Conservation (phyloP, 1,140 invertebrate genomes). For the Aphelenchoides besseyi region DNA sequence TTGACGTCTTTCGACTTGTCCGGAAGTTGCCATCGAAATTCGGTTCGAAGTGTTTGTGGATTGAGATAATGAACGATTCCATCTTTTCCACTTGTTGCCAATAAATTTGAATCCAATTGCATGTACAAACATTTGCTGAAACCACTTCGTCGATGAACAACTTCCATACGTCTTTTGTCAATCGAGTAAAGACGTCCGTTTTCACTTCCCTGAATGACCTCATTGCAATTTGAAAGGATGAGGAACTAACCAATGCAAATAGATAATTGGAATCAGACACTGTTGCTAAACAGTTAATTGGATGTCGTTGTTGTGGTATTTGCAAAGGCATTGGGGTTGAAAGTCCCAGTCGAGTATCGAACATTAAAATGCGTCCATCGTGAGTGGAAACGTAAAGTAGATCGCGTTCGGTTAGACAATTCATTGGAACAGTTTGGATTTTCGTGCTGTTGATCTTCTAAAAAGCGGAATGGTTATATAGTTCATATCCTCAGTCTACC, state of each 20-base stretch:
- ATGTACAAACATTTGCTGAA: neutral
- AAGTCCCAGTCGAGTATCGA: neutral
- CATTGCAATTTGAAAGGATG: neutral
- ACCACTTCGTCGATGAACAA: neutral
- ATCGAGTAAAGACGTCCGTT: neutral
- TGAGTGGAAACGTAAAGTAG: neutral
- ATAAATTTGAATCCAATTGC: neutral
- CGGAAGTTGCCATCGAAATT: neutral
- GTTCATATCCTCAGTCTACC: too few relatives aligned
- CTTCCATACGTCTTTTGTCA: neutral
- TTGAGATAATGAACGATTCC: slow-evolving; percentile 13
- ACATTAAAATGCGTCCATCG: neutral
- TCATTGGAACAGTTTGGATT: neutral
- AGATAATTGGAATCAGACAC: neutral
- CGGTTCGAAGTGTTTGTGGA: neutral
- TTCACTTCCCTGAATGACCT: neutral
- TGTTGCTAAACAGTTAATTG: neutral
- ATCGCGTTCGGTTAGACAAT: neutral
- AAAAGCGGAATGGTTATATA: too few relatives aligned
- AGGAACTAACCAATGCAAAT: neutral
- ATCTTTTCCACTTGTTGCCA: neutral
- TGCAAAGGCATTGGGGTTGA: neutral
- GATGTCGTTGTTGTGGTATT: neutral
- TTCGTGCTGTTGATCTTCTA: neutral
- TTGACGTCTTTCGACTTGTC: neutral